Percentiles rank a stretch among this genome's conserved stretches.
These are phyloP conservation scores for Trichogramma evanescens DNA, from an alignment of 2,888 invertebrate genomes.

Conservation along the genomic window DNA sequence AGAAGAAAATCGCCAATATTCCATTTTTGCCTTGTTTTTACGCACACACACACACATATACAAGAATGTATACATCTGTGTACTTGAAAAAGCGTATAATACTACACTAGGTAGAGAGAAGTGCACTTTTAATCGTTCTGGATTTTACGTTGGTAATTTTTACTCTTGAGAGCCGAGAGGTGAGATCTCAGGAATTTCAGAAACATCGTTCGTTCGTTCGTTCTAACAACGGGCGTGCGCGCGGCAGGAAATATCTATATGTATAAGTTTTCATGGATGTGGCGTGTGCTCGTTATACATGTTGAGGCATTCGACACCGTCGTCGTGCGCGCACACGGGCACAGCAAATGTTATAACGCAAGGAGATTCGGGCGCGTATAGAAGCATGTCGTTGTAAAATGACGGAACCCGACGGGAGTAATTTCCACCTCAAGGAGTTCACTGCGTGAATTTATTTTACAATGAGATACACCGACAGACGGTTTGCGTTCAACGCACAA, in stretches of 20 bases:
- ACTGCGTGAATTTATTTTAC: constrained; percentile 13
- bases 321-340: neutral
- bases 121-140: neutral
- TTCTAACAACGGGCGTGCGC: too few relatives aligned
- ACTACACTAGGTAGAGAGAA: neutral
- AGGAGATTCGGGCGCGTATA: constrained; percentile 4
- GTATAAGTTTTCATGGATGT: constrained; percentile 31
- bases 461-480: constrained; percentile 1
- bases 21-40: constrained; percentile 10
- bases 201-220: constrained; percentile 30
- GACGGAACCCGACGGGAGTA: constrained; percentile 9
- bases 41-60: neutral
- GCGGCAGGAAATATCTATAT: constrained; percentile 27
- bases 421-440: constrained; percentile 13
- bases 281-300: neutral
- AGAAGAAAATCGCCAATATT: constrained; percentile 21
- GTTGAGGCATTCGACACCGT: neutral
- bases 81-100: too few relatives aligned
- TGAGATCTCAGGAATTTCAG: constrained; percentile 42
- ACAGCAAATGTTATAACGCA: neutral
- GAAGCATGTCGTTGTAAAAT: constrained; percentile 13
- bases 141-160: constrained; percentile 24
- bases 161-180: constrained; percentile 26
- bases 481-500: too few relatives aligned
- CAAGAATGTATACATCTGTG: too few relatives aligned